A percentile compares a stretch with the other conserved stretches of the same genome.
phyloP scores from a whole-genome alignment of 2,797 vertebrate species.

The Bryconaethiops microstoma region DNA sequence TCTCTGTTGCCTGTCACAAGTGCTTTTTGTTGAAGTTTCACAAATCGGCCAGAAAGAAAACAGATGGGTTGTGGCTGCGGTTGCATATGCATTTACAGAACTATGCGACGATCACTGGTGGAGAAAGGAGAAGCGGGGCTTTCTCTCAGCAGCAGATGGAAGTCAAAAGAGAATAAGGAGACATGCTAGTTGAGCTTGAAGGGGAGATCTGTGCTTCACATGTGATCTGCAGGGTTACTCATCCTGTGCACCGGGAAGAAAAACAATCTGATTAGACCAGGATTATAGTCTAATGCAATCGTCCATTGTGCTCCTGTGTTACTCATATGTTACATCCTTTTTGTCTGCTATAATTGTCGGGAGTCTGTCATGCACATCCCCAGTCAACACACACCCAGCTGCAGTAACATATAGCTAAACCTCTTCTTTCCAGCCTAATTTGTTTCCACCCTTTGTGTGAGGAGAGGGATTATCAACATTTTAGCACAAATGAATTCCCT shows the following conservation, averaged over 20 bases:
- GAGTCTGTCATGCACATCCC: slow-evolving; percentile 14
- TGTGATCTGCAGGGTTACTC: slow-evolving; percentile 42
- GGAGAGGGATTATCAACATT: slow-evolving; percentile 34
- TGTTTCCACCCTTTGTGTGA: background rate
- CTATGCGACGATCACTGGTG: slow-evolving; percentile 30
- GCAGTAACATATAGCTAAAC: background rate
- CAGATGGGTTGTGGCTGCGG: slow-evolving; percentile 71
- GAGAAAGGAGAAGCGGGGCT: slow-evolving; percentile 11
- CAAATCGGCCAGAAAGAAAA: slow-evolving; percentile 60
- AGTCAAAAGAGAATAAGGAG: slow-evolving; percentile 19
- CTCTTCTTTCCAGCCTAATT: slow-evolving; percentile 5
- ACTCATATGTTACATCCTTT: slow-evolving; percentile 19
- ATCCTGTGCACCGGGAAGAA: slow-evolving; percentile 7
- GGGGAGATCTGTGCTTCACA: background rate
- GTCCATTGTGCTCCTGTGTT: slow-evolving; percentile 16
- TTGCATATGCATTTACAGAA: slow-evolving; percentile 69
- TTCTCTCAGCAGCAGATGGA: slow-evolving; percentile 45
- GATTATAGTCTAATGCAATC: slow-evolving; percentile 44
- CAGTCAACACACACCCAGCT: slow-evolving; percentile 4
- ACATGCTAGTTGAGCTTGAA: slow-evolving; percentile 12
- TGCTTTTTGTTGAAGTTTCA: slow-evolving; percentile 25
- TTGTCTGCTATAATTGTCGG: slow-evolving; percentile 24
- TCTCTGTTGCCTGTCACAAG: slow-evolving; percentile 10
- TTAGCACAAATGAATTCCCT: slow-evolving; percentile 19
- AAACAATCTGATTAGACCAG: slow-evolving; percentile 43